Evolutionary conservation across 2,113 vertebrate species (phyloP).

Genomic region (Desmodus rotundus): DNA sequence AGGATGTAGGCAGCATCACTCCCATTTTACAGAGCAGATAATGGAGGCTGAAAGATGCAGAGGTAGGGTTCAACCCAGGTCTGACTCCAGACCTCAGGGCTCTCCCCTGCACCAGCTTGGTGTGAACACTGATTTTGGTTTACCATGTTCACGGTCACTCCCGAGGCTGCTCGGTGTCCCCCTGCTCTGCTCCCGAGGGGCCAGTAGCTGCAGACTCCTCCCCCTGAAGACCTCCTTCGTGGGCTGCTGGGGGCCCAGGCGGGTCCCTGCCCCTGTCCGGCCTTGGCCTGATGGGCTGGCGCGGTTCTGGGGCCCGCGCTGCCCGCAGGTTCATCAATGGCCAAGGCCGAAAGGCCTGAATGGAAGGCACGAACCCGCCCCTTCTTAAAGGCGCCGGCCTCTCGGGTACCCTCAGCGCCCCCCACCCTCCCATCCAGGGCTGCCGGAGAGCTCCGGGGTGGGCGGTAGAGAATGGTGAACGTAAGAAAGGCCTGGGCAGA

Average conservation of each 20-base stretch:
- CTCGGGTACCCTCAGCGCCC: not conserved
- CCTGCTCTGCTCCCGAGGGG: not conserved
- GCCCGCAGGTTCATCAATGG: constrained; percentile 68
- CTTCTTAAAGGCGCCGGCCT: constrained; percentile 69
- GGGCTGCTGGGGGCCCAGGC: not conserved
- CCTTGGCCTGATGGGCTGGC: not conserved
- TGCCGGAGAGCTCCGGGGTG: constrained; percentile 16
- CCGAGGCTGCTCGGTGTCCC: not conserved
- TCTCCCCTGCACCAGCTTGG: not conserved
- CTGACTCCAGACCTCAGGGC: not conserved
- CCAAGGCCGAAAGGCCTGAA: constrained; percentile 60
- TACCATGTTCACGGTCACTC: not conserved
- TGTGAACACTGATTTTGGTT: not conserved
- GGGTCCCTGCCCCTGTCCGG: not conserved
- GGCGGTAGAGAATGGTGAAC: constrained; percentile 9
- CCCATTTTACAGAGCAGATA: not conserved
- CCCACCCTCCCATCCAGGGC: not conserved
- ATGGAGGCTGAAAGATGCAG: not conserved
- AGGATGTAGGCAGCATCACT: not conserved
- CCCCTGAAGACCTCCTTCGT: not conserved
- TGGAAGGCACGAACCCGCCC: constrained; percentile 70
- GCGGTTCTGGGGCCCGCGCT: not conserved
- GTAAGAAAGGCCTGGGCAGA: not conserved
- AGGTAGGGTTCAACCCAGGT: not conserved
- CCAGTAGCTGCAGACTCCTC: not conserved